phyloP scores from a whole-genome alignment of 2,113 vertebrate species.

The Leptodactylus fuscus region DNA sequence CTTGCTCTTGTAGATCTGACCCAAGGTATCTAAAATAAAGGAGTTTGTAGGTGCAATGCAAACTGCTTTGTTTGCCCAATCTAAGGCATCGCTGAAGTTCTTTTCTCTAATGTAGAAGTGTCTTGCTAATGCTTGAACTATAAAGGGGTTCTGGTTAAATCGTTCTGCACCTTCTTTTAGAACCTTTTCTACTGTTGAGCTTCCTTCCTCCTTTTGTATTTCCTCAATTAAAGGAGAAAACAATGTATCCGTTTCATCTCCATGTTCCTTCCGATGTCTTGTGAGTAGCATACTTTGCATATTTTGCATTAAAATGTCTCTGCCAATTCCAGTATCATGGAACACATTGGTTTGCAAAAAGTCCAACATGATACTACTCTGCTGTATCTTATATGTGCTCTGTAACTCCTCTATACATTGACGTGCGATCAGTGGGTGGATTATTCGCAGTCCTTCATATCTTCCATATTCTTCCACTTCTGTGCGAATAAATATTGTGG shows the following conservation, averaged over 20 bases:
- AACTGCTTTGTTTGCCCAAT: constrained; percentile 76
- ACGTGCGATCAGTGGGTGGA: constrained; percentile 75
- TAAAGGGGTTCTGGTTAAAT: constrained; percentile 74
- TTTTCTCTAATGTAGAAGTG: constrained; percentile 80
- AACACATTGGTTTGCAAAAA: constrained; percentile 73
- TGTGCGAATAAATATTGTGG: constrained; percentile 72
- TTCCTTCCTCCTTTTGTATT: constrained; percentile 70
- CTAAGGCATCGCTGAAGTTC: constrained; percentile 72
- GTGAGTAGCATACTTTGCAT: constrained; percentile 77
- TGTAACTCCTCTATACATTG: constrained; percentile 75
- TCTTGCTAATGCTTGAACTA: constrained; percentile 82
- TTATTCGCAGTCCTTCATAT: constrained; percentile 75
- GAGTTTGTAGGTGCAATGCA: constrained; percentile 72
- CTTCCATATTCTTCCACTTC: constrained; percentile 64
- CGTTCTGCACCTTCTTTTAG: constrained; percentile 71
- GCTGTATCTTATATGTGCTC: constrained; percentile 66
- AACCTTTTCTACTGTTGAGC: constrained; percentile 66
- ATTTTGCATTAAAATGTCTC: constrained; percentile 73
- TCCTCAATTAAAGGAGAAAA: constrained; percentile 83
- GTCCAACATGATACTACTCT: constrained; percentile 71
- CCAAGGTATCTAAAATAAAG: constrained; percentile 80
- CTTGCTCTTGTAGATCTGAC: constrained; percentile 82
- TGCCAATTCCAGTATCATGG: constrained; percentile 74
- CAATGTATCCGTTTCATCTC: constrained; percentile 68
- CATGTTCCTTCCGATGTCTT: constrained; percentile 70